These are phyloP conservation scores for Gymnarchus niloticus DNA, from an alignment of 2,113 vertebrate genomes.

Conservation along the genomic window DNA sequence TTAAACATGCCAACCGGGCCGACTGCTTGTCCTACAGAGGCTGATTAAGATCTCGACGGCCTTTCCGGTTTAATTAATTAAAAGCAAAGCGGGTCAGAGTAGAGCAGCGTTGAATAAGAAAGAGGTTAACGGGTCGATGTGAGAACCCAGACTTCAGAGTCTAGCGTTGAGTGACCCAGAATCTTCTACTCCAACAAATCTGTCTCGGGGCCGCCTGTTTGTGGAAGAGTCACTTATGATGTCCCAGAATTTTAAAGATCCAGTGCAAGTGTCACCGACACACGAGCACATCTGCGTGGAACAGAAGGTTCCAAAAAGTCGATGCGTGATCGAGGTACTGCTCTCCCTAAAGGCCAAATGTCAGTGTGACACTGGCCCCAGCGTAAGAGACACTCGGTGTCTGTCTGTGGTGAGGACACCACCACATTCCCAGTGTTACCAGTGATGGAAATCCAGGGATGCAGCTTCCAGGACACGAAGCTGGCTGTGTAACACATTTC, in stretches of 20 bases:
- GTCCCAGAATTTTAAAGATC: neutral
- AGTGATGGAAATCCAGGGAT: neutral
- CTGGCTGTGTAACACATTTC: neutral
- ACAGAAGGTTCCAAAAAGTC: neutral
- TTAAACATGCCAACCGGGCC: neutral
- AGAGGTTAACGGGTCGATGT: neutral
- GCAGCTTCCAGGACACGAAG: neutral
- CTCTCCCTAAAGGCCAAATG: no score
- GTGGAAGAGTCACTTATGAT: neutral
- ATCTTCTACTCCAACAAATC: neutral
- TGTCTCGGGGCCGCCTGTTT: neutral
- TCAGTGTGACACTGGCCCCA: no score
- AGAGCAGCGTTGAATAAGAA: neutral
- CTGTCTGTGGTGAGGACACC: neutral
- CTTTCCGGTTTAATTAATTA: constrained; percentile 38
- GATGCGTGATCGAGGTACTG: neutral
- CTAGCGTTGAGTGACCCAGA: neutral
- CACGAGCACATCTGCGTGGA: neutral
- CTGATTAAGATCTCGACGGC: constrained; percentile 30
- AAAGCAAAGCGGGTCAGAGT: constrained; percentile 3
- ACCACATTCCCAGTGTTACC: neutral
- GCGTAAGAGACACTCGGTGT: neutral
- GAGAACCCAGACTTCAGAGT: neutral
- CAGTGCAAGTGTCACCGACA: neutral
- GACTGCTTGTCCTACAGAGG: constrained; percentile 32